Conservation (phyloP, 1,140 invertebrate species). For the Neodiprion virginianus region DNA sequence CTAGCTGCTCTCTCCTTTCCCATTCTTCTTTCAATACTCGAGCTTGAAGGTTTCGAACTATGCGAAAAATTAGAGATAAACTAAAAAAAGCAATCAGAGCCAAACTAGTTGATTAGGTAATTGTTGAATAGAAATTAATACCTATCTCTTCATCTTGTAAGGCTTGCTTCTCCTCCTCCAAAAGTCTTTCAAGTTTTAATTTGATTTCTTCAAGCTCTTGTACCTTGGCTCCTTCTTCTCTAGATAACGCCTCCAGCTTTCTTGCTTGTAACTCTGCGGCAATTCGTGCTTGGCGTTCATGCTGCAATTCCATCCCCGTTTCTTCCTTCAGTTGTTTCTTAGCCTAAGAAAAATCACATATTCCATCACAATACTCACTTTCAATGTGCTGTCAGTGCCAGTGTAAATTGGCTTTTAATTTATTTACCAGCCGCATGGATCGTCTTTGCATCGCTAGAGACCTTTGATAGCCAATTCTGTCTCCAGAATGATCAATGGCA, state of each 20-base stretch:
- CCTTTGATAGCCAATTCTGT: conserved; percentile 72
- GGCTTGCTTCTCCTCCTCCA: conserved; percentile 83
- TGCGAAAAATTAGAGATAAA: not conserved
- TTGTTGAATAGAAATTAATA: conserved; percentile 15
- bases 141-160: conserved; percentile 85
- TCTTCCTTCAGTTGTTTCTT: conserved; percentile 65
- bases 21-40: conserved; percentile 83
- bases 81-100: not conserved
- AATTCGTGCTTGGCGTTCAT: conserved; percentile 71
- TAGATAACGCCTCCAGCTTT: conserved; percentile 71
- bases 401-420: conserved; percentile 15
- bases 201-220: conserved; percentile 75
- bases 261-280: conserved; percentile 71
- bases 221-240: conserved; percentile 74
- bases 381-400: not conserved
- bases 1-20: conserved; percentile 81
- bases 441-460: conserved; percentile 63
- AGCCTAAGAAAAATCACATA: conserved; percentile 40
- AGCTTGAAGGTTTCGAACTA: conserved; percentile 50
- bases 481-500: conserved; percentile 71
- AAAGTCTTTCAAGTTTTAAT: conserved; percentile 69
- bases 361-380: not conserved
- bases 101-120: conserved; percentile 6
- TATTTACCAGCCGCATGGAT: conserved; percentile 66
- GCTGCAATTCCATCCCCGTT: conserved; percentile 66